These are phyloP conservation scores for Pyrocoelia pectoralis DNA, from an alignment of 2,888 invertebrate genomes.

Conservation along the genomic window DNA sequence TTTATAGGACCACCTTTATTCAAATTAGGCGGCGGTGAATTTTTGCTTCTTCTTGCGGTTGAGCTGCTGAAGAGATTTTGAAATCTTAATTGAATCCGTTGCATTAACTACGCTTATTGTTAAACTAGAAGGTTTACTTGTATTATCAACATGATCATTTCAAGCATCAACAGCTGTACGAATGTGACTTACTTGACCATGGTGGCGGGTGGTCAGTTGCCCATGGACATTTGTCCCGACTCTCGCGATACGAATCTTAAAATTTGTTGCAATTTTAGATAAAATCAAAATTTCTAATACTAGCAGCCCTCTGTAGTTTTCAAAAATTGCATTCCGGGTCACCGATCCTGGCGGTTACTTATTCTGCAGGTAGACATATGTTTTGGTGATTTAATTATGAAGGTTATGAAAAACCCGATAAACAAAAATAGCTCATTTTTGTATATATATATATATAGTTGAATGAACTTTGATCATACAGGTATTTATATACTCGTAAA, in stretches of 20 bases:
- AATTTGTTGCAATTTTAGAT: constrained; percentile 25
- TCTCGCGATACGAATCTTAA: constrained; percentile 10
- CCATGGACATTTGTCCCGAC: constrained; percentile 19
- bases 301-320: neutral
- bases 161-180: constrained; percentile 22
- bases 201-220: constrained; percentile 27
- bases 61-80: neutral
- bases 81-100: neutral
- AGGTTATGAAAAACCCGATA: no score
- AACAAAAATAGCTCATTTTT: no score
- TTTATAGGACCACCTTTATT: constrained; percentile 19
- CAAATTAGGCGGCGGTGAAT: constrained; percentile 14
- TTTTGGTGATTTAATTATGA: no score
- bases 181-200: constrained; percentile 28
- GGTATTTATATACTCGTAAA: no score
- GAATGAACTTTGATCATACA: no score
- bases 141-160: constrained; percentile 21
- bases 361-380: neutral
- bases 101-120: neutral
- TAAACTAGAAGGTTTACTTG: neutral
- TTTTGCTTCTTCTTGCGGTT: neutral
- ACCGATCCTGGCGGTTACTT: neutral
- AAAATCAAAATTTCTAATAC: constrained; percentile 15
- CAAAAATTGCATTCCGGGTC: neutral
- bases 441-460: no score